Conservation (phyloP, 2,797 vertebrate species). For the Aldrovandia affinis region DNA sequence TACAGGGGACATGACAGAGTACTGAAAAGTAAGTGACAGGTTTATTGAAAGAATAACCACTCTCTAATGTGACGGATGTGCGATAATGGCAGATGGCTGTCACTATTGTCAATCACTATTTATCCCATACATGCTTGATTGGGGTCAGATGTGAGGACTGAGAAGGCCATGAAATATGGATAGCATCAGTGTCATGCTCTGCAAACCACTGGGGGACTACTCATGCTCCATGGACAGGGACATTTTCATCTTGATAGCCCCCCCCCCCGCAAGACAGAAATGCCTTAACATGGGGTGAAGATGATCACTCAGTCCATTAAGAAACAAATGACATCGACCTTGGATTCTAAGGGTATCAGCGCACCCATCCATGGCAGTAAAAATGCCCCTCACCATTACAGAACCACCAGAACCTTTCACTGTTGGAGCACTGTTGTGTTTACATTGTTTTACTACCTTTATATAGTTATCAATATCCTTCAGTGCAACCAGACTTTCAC, state of each 20-base stretch:
- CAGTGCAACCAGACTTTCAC: too few species aligned
- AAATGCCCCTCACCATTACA: background rate
- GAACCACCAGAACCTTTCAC: background rate
- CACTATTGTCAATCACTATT: too few species aligned
- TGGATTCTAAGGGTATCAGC: background rate
- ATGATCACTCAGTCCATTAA: background rate
- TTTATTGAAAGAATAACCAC: background rate
- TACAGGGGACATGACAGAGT: background rate
- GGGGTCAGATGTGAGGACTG: too few species aligned
- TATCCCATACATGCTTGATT: too few species aligned
- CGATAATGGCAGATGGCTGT: background rate
- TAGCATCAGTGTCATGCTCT: too few species aligned
- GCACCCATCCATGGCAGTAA: background rate
- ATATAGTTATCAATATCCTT: too few species aligned
- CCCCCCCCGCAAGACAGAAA: background rate
- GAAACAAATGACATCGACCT: background rate
- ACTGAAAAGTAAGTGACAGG: background rate
- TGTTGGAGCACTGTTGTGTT: too few species aligned
- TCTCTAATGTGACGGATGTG: background rate
- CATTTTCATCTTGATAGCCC: background rate
- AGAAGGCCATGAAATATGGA: too few species aligned
- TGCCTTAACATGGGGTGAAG: background rate
- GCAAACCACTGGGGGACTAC: background rate
- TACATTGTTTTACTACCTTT: too few species aligned
- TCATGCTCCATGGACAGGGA: background rate